Evolutionary conservation across 2,113 vertebrate genomes (phyloP), one percentile per base, ranked within the genome.

Genomic region (Tamias sibiricus): DNA sequence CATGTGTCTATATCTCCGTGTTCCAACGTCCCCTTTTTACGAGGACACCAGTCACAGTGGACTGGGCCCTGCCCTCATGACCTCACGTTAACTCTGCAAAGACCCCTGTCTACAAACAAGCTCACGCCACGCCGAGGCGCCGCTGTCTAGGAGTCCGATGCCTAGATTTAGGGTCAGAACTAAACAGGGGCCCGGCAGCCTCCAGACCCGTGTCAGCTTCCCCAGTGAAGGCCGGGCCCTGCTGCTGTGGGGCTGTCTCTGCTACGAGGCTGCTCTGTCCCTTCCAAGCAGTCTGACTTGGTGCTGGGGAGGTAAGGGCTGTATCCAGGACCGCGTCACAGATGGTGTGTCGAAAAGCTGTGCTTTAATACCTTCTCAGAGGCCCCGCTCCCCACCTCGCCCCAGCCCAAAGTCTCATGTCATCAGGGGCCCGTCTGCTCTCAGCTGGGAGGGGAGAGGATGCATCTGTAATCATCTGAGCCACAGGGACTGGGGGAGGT

Each of bases 361-460:
- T 44, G 49, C 20, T 66, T 75, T 62, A 95, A 49, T 75, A 75
- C 2, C 28, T 93, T 71, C 82, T 93, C 76, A 94, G 87, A 94
- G 77, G 87, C 80, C n/a, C 83, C 72, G 71, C 30, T 40, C 74
- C 57, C 37, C 66, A 28, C 12, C 8, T 59, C 47, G 54, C 71
- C 42, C 37, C 35, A 19, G 74, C 68, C 35, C 47, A 49, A 68
- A 80, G 59, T 28, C 20, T 96, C 94, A 79, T 68, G 24, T 86
- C 87, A 81, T 96, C 85, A 76, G 64, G 74, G 96, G 87, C 87
- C 93, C 35, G 68, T 97, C 97, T 85, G 97, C 98, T 97, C 97
- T 95, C 97, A 97, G 97, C 90, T 87, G n/a, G 90, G 47, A 97
- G 96, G 97, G 91, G 94, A 88, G 95, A 93, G 95, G 82, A 49